Percentiles rank a stretch among this genome's conserved stretches.
Conservation (phyloP, 2,113 vertebrate genomes). For the Lophotis ruficrista region DNA sequence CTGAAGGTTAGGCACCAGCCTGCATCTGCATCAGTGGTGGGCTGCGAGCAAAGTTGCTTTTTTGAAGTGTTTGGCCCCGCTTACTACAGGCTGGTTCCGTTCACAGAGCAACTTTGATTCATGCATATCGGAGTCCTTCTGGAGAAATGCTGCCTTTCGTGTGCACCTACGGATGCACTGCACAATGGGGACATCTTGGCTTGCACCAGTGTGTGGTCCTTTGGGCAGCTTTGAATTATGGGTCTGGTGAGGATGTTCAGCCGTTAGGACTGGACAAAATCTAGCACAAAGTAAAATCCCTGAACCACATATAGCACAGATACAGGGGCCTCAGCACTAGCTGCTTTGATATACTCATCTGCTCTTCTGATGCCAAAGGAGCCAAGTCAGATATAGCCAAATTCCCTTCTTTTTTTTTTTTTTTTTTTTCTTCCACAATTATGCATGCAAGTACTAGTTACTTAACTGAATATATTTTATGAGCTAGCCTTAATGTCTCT, state of each 20-base stretch:
- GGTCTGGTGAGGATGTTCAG: neutral
- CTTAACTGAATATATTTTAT: neutral
- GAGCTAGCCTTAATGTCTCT: neutral
- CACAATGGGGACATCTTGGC: neutral
- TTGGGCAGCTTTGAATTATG: neutral
- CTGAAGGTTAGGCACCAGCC: neutral
- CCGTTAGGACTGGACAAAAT: neutral
- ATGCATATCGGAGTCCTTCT: neutral
- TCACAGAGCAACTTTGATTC: neutral
- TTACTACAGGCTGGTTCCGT: fast-evolving
- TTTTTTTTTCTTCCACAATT: neutral
- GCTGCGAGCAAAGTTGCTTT: neutral
- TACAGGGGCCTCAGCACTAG: neutral
- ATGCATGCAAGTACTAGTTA: neutral
- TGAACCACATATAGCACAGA: neutral
- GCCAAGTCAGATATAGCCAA: neutral
- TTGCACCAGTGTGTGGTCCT: neutral
- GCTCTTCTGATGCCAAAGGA: neutral
- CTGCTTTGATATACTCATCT: neutral
- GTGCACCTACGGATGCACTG: neutral
- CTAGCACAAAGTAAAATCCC: neutral
- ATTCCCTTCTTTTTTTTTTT: neutral
- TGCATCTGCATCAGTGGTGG: neutral
- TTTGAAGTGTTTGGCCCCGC: neutral
- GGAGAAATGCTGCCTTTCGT: neutral